Evolutionary conservation across 1,140 invertebrate species (phyloP).

Genomic region (Hyles euphorbiae): DNA sequence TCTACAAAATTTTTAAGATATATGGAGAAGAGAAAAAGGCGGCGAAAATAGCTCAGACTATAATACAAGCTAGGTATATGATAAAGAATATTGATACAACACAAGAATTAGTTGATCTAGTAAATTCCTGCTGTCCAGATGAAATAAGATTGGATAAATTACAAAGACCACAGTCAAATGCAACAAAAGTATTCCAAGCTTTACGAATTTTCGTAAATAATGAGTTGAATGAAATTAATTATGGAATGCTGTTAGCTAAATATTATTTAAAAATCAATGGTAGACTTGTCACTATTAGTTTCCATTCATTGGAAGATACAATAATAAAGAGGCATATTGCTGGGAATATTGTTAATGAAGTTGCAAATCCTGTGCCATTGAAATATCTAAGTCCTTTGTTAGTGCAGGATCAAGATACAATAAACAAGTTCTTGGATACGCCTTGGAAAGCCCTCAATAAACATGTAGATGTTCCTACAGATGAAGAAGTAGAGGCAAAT

Average conservation of each 20-base stretch:
- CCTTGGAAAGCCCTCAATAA: conserved; percentile 88
- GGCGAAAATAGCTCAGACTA: conserved; percentile 89
- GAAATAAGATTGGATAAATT: conserved; percentile 82
- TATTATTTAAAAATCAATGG: conserved; percentile 87
- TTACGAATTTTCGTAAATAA: conserved; percentile 97
- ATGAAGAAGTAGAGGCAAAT: conserved; percentile 86
- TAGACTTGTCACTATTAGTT: conserved; percentile 87
- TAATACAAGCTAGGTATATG: conserved; percentile 91
- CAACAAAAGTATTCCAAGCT: conserved; percentile 96
- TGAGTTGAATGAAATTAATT: conserved; percentile 97
- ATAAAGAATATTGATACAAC: conserved; percentile 90
- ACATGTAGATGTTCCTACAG: conserved; percentile 85
- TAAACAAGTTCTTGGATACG: conserved; percentile 78
- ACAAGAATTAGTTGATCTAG: conserved; percentile 86
- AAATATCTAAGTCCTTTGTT: conserved; percentile 79
- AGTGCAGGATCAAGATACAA: conserved; percentile 75
- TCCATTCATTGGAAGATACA: conserved; percentile 97
- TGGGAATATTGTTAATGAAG: conserved; percentile 83
- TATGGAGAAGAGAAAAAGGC: conserved; percentile 95
- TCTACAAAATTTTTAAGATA: conserved; percentile 88
- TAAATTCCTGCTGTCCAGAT: conserved; percentile 80
- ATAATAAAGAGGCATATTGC: conserved; percentile 94
- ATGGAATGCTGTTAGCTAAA: conserved; percentile 87
- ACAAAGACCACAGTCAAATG: conserved; percentile 84
- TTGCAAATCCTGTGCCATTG: conserved; percentile 80